Base-by-base conservation (phyloP, 2,797 vertebrate genomes). In the Oreochromis grahami region DNA sequence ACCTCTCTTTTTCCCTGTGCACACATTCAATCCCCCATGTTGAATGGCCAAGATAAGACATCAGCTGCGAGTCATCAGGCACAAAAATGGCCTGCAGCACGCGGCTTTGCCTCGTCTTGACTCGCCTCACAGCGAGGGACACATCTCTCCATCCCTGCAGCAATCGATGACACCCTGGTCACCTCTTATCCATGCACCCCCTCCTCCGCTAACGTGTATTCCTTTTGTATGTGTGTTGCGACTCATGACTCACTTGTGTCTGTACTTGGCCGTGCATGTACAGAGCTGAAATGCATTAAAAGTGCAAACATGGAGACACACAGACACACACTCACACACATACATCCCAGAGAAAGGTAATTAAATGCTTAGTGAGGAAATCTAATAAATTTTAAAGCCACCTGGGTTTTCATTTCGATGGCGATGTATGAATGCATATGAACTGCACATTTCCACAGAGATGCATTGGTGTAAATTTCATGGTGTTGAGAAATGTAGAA, bases 41-140 rank as follows among this genome's bases (percentile, higher is more conserved):
- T 93, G 90, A 91, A 88, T 82, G 81, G 78, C 88, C 84, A 86
- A 93, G 90, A 94, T 92, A 91, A 94, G 91, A 95, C 93, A 93
- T 93, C 95, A 93, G 90, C 93, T 94, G 90, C 83, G 77, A 93
- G 92, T 93, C 93, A 93, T 93, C 92, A 91, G 88, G 84, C 93
- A 89, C 93, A 92, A 83, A 92, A 92, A 91, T 84, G 92, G 83
- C 92, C 84, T 53, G 78, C 77, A 65, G 89, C 92, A 84, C 36
- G 55, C 83, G 38, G 91, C 90, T 92, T 88, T 89, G 89, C 88
- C 84, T 93, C 79, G 79, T 91, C 89, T 91, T 89, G 86, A 90
- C 91, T 94, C 77, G 86, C 89, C 86, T 91, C 90, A 41, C 89
- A 90, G 79, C 79, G 10, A 88, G 92, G 86, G 88, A 92, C 84